phyloP scores from a whole-genome alignment of 2,797 vertebrate genomes.

The Sebastes reedi region DNA sequence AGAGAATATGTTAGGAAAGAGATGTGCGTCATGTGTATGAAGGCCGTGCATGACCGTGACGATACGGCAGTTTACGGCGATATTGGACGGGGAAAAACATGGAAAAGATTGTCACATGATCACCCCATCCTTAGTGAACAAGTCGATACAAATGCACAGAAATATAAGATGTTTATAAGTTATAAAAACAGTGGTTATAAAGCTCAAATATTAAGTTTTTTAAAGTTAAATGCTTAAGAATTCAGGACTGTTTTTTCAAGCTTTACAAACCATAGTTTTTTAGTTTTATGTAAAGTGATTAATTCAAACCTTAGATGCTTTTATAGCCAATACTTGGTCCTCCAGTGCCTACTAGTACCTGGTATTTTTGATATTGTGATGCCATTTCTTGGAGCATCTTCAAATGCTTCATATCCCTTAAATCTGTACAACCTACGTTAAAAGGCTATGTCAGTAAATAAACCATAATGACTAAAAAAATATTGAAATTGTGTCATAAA shows the following conservation, averaged over 20 bases:
- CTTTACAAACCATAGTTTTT: background rate
- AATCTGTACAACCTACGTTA: no score
- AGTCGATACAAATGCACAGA: background rate
- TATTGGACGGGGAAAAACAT: background rate
- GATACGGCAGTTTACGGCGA: background rate
- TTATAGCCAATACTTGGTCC: background rate
- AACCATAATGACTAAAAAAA: no score
- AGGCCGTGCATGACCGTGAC: background rate
- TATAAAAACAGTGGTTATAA: background rate
- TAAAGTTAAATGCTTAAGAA: background rate
- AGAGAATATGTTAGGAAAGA: background rate
- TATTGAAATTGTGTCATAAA: no score
- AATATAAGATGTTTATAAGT: background rate
- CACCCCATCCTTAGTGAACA: background rate
- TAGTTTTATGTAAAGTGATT: background rate
- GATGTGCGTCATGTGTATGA: no score
- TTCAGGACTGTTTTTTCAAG: background rate
- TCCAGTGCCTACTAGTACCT: no score
- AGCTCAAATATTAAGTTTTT: background rate
- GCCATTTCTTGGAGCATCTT: accelerated
- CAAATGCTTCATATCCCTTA: no score
- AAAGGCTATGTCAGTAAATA: no score
- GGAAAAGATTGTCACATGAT: background rate
- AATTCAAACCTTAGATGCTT: background rate
- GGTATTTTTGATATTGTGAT: no score